Base-by-base conservation (phyloP, 2,888 invertebrate species). In the Archips crataeganus region DNA sequence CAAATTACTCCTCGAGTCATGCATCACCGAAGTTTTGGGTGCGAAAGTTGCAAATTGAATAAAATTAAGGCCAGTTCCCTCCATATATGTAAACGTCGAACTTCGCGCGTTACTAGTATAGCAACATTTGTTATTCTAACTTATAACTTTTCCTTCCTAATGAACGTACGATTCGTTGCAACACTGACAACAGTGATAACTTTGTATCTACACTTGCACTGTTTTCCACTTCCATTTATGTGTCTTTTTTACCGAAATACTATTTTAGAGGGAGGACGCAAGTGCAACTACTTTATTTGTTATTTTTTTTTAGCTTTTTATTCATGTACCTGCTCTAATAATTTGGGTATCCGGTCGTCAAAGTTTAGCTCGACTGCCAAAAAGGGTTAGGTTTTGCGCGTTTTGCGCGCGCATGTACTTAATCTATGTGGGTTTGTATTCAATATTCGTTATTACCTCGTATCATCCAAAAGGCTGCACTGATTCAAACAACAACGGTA, bases 1-100 rank as follows among this genome's bases (percentile, higher is more conserved):
- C 90, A 87, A 92, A 92, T 93, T 92, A 92, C 89, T 87, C 90
- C 87, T 87, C 83, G 87, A 91, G 87, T 92, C 90, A 91, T 92
- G 89, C 90, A 90, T 93, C 91, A 92, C 86, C 82, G 87, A 93
- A 93, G 90, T 93, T 93, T 93, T 85, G 92, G 92, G 93, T 89
- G 85, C 85, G 85, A 85, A 88, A 91, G 90, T 91, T 90, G 85
- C 90, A 91, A 93, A 93, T 92, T 92, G 92, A 93, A 93, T 92
- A 88, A 92, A 92, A 93, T 92, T 91, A 90, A 89, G 90, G 90
- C 82, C 85, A 84, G 83, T 80, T 84, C 84, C 80, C 70, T 62
- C 69, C 66, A 65, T 61, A 63, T 74, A 61, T 70, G 74, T 69
- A 65, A 73, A 70, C 69, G 65, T 65, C 69, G 74, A 74, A 70